Percentiles rank a stretch among this genome's conserved stretches.
Conservation (phyloP, 1,140 invertebrate species). For the Chlorops oryzae region DNA sequence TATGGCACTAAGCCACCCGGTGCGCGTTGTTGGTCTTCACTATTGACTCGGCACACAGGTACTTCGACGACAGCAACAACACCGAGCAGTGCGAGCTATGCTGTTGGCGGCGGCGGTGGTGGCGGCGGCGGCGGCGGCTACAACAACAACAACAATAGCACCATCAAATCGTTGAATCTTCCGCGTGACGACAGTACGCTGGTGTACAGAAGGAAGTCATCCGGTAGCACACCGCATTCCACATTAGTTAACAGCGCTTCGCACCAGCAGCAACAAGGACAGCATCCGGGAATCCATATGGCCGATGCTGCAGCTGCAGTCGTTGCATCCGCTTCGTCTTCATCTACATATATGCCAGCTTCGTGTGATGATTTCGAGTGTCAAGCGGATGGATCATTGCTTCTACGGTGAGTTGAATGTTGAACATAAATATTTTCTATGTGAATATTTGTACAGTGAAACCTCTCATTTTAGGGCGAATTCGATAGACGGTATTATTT, state of each 20-base stretch:
- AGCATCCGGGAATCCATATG: too few species aligned
- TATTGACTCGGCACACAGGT: slow-evolving; percentile 23
- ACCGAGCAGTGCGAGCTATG: slow-evolving; percentile 17
- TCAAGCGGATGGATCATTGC: slow-evolving; percentile 39
- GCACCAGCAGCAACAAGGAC: too few species aligned
- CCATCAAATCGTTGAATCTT: slow-evolving; percentile 43
- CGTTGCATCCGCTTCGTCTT: slow-evolving; percentile 1
- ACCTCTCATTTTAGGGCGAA: too few species aligned
- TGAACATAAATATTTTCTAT: too few species aligned
- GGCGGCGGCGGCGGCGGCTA: slow-evolving; percentile 13
- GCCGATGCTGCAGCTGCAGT: not conserved
- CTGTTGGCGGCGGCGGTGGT: not conserved
- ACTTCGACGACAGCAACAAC: slow-evolving; percentile 22
- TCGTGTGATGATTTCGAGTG: slow-evolving; percentile 42
- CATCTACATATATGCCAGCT: too few species aligned
- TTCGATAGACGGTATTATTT: too few species aligned
- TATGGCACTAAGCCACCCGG: slow-evolving; percentile 22
- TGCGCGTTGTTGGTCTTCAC: slow-evolving; percentile 36
- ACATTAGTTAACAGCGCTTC: too few species aligned
- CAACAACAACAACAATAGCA: slow-evolving; percentile 36
- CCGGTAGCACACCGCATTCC: slow-evolving; percentile 51
- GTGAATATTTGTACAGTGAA: too few species aligned
- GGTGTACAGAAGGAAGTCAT: slow-evolving; percentile 55
- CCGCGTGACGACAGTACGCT: slow-evolving; percentile 50
- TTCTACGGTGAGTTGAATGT: slow-evolving; percentile 34